Conservation (phyloP, 2,797 vertebrate genomes). For the Xiphorhynchus erythropygius region DNA sequence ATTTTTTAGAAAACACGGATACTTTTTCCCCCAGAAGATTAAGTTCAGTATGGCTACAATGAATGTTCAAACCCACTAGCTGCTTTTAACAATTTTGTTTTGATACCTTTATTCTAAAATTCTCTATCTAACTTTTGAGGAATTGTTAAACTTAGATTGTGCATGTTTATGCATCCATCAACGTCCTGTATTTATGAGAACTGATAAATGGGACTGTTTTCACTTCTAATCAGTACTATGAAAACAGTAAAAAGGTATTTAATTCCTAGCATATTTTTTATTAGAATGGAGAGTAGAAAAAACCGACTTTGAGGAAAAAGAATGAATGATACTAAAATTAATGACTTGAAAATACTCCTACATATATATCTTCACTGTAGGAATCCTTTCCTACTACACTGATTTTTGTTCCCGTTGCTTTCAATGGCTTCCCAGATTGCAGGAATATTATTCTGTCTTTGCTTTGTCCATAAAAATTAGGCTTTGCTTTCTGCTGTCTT, state of each 20-base stretch:
- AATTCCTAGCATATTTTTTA: background rate
- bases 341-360: background rate
- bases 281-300: background rate
- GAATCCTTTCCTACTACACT: background rate
- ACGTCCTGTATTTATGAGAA: background rate
- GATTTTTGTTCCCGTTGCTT: background rate
- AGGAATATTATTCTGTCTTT: background rate
- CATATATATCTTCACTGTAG: background rate
- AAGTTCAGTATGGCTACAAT: background rate
- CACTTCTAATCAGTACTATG: background rate
- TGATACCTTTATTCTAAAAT: background rate
- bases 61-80: background rate
- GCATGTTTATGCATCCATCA: background rate
- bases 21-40: background rate
- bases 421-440: background rate
- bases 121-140: background rate
- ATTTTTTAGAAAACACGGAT: background rate
- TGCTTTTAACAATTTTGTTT: background rate
- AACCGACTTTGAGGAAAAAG: background rate
- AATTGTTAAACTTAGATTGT: background rate
- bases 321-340: background rate
- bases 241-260: background rate
- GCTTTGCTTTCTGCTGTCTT: background rate
- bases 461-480: background rate
- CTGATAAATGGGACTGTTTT: background rate